Evolutionary conservation across 2,113 vertebrate genomes (phyloP).

Genomic region (Anoplopoma fimbria): DNA sequence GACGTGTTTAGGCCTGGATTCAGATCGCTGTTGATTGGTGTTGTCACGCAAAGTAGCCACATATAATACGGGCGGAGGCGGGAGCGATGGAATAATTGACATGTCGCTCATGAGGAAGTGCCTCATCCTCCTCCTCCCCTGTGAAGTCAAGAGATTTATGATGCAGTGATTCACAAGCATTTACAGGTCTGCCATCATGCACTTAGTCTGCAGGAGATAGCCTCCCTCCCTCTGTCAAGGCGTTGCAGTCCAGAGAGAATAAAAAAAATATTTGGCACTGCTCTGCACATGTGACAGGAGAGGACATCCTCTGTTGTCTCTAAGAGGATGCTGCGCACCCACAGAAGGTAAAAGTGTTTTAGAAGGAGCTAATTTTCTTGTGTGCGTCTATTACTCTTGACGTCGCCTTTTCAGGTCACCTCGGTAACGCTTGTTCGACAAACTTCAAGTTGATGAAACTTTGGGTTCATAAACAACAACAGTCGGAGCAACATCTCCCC

Average conservation of each 20-base stretch:
- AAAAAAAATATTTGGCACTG: constrained; percentile 18
- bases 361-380: not conserved
- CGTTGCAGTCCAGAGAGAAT: constrained; percentile 4
- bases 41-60: constrained; percentile 60
- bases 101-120: constrained; percentile 71
- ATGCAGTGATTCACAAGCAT: constrained; percentile 57
- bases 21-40: constrained; percentile 28
- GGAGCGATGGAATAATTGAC: constrained; percentile 65
- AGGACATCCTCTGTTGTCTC: not conserved
- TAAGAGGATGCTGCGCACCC: not conserved
- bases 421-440: not conserved
- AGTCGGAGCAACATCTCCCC: not conserved
- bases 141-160: constrained; percentile 73
- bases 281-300: not conserved
- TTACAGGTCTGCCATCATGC: constrained; percentile 53
- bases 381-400: not conserved
- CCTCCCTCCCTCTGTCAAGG: constrained; percentile 28
- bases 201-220: constrained; percentile 49
- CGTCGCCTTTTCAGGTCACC: not conserved
- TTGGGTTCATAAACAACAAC: not conserved
- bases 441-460: not conserved
- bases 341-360: not conserved
- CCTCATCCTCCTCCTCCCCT: constrained; percentile 49
- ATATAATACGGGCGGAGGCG: constrained; percentile 51
- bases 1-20: constrained; percentile 44